Percentiles rank a stretch among this genome's conserved stretches.
phyloP scores from a whole-genome alignment of 1,140 invertebrate genomes.

The Bombus picipes region DNA sequence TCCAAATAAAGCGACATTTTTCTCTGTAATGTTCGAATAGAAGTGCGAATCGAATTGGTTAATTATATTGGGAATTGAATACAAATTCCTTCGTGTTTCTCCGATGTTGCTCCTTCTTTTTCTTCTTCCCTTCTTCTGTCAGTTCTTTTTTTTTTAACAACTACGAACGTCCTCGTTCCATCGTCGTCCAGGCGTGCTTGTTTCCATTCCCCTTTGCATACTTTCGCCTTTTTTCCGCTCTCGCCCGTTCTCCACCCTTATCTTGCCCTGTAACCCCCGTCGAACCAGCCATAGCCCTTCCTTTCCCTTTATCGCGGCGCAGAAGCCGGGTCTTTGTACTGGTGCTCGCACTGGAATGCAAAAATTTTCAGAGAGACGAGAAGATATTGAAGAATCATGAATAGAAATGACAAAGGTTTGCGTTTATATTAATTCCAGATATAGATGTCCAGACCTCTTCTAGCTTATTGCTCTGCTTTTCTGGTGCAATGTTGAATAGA shows the following conservation, averaged over 20 bases:
- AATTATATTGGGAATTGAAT: slow-evolving; percentile 45
- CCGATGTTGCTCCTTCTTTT: not conserved
- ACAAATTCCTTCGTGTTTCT: slow-evolving; percentile 34
- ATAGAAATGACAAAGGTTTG: slow-evolving; percentile 29
- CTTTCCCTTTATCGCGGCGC: slow-evolving; percentile 17
- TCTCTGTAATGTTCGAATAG: slow-evolving; percentile 32
- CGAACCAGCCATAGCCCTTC: not conserved
- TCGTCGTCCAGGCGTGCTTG: slow-evolving; percentile 15
- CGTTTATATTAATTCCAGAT: slow-evolving; percentile 35
- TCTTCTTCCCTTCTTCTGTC: not conserved
- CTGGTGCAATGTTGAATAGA: not conserved
- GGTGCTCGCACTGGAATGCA: slow-evolving; percentile 7
- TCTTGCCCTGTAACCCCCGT: not conserved
- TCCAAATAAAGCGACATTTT: slow-evolving; percentile 49
- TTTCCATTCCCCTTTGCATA: slow-evolving; percentile 34
- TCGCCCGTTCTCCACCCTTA: not conserved
- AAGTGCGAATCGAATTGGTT: slow-evolving; percentile 41
- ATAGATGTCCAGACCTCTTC: not conserved
- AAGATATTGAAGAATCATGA: slow-evolving; percentile 36
- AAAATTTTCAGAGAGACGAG: slow-evolving; percentile 28
- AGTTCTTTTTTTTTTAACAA: not conserved
- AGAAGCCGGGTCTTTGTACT: slow-evolving; percentile 19
- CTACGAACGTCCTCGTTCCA: not conserved
- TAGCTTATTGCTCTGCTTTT: not conserved
- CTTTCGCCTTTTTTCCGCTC: not conserved